A percentile compares a stretch with the other conserved stretches of the same genome.
Conservation (phyloP, 2,888 invertebrate species). For the Smittia sp. region DNA sequence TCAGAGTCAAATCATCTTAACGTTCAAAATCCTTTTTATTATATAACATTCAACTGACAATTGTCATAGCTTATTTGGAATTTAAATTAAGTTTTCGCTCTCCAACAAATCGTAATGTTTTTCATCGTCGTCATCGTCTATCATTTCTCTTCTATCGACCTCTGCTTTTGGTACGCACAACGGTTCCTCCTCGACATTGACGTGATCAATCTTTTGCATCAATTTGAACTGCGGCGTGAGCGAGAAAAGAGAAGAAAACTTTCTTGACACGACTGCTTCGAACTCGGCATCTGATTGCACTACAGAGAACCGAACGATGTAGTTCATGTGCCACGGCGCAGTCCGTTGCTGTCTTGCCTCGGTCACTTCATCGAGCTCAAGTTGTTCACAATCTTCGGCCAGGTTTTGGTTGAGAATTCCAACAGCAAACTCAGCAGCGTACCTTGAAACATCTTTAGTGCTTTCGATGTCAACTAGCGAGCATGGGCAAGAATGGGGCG, state of each 20-base stretch:
- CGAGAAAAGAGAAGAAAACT: neutral
- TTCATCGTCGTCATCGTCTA: too few relatives aligned
- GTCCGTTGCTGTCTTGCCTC: neutral
- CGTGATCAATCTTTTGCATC: neutral
- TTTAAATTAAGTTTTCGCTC: too few relatives aligned
- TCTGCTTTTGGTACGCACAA: too few relatives aligned
- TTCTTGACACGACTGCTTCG: neutral
- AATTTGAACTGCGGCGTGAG: neutral
- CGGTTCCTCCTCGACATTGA: neutral
- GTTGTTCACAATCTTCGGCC: neutral
- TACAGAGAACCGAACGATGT: neutral
- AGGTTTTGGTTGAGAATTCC: neutral
- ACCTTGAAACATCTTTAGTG: neutral
- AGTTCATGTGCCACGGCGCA: neutral
- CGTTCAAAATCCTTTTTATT: too few relatives aligned
- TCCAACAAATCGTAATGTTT: too few relatives aligned
- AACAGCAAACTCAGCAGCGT: neutral
- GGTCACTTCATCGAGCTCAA: neutral
- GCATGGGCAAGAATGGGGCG: constrained; percentile 76
- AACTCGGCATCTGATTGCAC: neutral
- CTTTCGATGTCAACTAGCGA: constrained; percentile 43
- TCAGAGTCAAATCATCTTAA: too few relatives aligned
- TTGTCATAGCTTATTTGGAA: too few relatives aligned
- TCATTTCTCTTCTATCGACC: too few relatives aligned
- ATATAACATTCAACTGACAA: too few relatives aligned